phyloP scores from a whole-genome alignment of 2,113 vertebrate genomes.

The Smithornis capensis region DNA sequence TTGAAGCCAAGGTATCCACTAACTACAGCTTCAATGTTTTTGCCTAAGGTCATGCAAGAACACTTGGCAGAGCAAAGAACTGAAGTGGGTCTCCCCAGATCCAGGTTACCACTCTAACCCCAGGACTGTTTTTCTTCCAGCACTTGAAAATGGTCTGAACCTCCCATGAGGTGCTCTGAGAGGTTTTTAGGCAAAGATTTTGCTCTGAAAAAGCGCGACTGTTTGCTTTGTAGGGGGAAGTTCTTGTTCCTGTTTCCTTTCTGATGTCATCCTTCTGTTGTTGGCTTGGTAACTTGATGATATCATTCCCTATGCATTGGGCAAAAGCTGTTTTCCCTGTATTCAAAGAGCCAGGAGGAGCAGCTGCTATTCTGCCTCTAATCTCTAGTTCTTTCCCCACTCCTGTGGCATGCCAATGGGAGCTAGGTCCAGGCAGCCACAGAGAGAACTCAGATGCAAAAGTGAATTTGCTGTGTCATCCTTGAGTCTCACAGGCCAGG shows the following conservation, averaged over 20 bases:
- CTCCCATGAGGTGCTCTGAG: neutral
- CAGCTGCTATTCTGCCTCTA: conserved; percentile 14
- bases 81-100: conserved; percentile 39
- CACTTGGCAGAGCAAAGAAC: conserved; percentile 28
- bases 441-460: neutral
- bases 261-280: conserved; percentile 43
- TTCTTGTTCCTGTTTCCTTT: conserved; percentile 52
- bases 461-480: neutral
- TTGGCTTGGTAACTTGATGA: conserved; percentile 44
- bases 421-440: neutral
- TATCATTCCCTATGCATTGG: conserved; percentile 30
- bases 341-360: conserved; percentile 30
- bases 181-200: conserved; percentile 22
- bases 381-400: neutral
- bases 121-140: conserved; percentile 26
- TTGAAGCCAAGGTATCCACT: conserved; percentile 5
- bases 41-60: conserved; percentile 33
- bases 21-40: conserved; percentile 38
- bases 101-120: conserved; percentile 30
- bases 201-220: neutral
- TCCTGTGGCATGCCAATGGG: neutral
- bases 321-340: conserved; percentile 28
- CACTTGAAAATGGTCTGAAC: conserved; percentile 35
- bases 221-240: conserved; percentile 41
- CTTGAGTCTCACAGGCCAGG: neutral